Base-by-base conservation (phyloP, 1,140 invertebrate species). In the Metopolophium dirhodum region DNA sequence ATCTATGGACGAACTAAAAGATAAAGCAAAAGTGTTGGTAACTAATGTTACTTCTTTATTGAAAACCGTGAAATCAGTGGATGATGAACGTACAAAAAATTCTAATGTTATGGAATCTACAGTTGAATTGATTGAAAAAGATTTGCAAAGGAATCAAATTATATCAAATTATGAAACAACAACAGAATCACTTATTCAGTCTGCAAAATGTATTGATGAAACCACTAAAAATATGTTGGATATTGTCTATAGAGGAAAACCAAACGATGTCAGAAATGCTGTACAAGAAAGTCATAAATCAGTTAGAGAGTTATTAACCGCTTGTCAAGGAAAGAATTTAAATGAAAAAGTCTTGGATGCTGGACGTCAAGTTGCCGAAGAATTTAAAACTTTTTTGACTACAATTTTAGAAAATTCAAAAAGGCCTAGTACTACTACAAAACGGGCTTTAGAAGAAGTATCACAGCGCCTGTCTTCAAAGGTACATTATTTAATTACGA, bases 1-100 rank as follows among this genome's bases (percentile, higher is more conserved):
- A 0, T 98, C 98, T 23, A 99, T 99, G 98, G 96, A 98, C n/a
- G 96, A 98, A 95, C 96, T 99, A 1, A 99, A 99, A 95, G 99
- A 99, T 95, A 99, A 99, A 82, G 99, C 99, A 88, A 99, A 99
- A 98, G 98, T 99, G 49, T 99, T 99, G 99, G 99, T 99, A 85
- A 99, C 98, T 1, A 99, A 99, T 95, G 99, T 99, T 49, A 99
- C 99, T 49, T 99, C 99, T 18, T 96, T 99, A 94, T 95, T 99
- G 95, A 99, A 99, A 96, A 99, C 99, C 0, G 99, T 99, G 0
- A 99, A 99, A 95, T 98, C 98, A n/a, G 99, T 99, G 0, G 99
- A 99, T 95, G 99, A 99, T 95, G 98, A 99, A 95, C 98, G 99
- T 95, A 99, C 98, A 7, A 96, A 99, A 86, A 99, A 99, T n/a